Evolutionary conservation across 1,140 invertebrate species (phyloP), one percentile per base, ranked within the genome.

Genomic region (Hyles vespertilio): DNA sequence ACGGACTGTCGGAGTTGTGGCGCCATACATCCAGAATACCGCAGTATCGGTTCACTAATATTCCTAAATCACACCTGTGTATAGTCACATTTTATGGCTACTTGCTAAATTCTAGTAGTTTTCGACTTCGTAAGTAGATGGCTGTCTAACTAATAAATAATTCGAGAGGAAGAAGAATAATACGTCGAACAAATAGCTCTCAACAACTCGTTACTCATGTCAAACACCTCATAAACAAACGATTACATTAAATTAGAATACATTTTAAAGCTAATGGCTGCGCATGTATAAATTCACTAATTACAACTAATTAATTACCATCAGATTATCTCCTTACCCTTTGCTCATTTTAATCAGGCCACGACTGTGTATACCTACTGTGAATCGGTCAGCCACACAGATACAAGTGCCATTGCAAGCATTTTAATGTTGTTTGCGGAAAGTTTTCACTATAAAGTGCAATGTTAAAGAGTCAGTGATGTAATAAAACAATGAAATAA

Each of bases 191-290:
- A 54, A 44, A 44, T n/a, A 43, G 40, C 61, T 62, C 64, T 52
- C 54, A 58, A 54, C 44, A 44, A 61, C 64, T 6, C 45, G 62
- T 53, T 49, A 50, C 53, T 56, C 69, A 77, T 77, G 61, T 53
- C 59, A 74, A 74, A 55, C 50, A 70, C 67, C 58, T 62, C 55
- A 63, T 65, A 63, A 63, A 58, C 64, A 70, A 56, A 40, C 47
- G 60, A 66, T 66, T 69, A 61, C 47, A 12, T 50, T 52, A 55
- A 70, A 72, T 70, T 67, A 67, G 48, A 68, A 74, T 76, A 67
- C 60, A 66, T 72, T 73, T 70, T 71, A 69, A 68, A 70, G 62
- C 55, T 68, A 73, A 76, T 76, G 71, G 64, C 34, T 60, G 32
- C 50, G 57, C 58, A 66, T 57, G 53, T 59, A 54, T 64, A 65